Conservation (phyloP, 2,113 vertebrate genomes). For the Synodontis membranacea region DNA sequence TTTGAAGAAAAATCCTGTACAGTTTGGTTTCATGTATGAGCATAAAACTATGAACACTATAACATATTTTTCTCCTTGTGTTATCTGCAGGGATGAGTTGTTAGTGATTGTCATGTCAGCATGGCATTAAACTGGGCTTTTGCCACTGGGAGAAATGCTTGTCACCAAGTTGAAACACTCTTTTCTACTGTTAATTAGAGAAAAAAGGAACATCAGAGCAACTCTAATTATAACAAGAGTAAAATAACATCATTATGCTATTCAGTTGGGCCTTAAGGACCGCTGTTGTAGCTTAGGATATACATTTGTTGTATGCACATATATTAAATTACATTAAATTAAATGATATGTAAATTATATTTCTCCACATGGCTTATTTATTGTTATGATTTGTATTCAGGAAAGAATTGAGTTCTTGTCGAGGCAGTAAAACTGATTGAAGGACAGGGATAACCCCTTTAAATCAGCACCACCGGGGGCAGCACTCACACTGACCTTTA, state of each 20-base stretch:
- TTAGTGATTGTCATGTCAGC: background rate
- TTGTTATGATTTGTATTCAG: background rate
- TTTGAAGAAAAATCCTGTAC: background rate
- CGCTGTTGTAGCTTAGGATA: background rate
- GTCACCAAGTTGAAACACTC: background rate
- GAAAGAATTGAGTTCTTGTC: background rate
- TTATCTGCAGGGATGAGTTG: background rate
- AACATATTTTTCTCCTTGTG: background rate
- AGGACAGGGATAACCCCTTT: background rate
- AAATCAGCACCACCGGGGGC: background rate
- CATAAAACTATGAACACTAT: background rate
- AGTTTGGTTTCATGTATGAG: background rate
- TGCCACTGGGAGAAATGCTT: background rate
- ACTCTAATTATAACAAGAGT: background rate
- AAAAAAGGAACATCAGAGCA: background rate
- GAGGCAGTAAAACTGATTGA: background rate
- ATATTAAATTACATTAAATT: no score
- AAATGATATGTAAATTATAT: no score
- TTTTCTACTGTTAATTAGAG: background rate
- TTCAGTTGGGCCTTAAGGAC: background rate
- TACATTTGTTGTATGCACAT: background rate
- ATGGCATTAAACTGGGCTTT: background rate
- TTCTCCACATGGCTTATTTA: background rate
- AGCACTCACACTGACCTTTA: background rate
- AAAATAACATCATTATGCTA: background rate